These are phyloP conservation scores for Lissocephala sabroskyi DNA, from an alignment of 2,888 invertebrate genomes.

Conservation along the genomic window DNA sequence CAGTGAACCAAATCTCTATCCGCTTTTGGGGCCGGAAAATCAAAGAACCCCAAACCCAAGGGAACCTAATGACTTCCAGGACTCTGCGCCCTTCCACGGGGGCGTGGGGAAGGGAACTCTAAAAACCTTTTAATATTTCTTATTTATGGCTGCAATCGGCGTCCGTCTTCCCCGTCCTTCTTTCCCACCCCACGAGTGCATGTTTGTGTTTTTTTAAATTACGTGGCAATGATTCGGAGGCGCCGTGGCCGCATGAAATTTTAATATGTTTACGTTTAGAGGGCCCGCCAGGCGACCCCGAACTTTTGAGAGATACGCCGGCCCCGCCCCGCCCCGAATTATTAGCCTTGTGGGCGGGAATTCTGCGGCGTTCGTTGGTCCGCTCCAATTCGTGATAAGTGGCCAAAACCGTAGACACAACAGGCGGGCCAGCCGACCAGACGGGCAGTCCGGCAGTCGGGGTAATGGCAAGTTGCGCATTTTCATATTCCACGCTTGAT, in stretches of 20 bases:
- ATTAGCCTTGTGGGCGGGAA: too few species aligned
- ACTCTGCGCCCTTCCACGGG: too few species aligned
- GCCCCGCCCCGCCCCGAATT: too few species aligned
- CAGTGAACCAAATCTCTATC: background rate
- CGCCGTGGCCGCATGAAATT: slow-evolving; percentile 23
- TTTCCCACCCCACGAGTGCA: background rate
- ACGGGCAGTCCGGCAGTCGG: too few species aligned
- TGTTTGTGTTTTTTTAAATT: background rate
- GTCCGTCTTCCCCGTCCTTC: background rate
- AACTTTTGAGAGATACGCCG: slow-evolving; percentile 8
- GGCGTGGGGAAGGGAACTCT: background rate
- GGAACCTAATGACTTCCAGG: too few species aligned
- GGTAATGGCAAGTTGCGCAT: too few species aligned
- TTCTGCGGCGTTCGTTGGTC: too few species aligned
- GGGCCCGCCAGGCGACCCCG: slow-evolving; percentile 4
- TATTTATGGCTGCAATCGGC: slow-evolving; percentile 6
- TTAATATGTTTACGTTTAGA: slow-evolving; percentile 46
- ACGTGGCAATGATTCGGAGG: background rate
- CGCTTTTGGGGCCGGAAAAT: slow-evolving; percentile 29
- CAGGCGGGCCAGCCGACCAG: too few species aligned
- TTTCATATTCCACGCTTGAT: too few species aligned
- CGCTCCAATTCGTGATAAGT: too few species aligned
- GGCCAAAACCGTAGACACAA: too few species aligned
- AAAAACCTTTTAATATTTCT: slow-evolving; percentile 17
- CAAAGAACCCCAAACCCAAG: slow-evolving; percentile 23